phyloP scores from a whole-genome alignment of 2,888 invertebrate species.

The Spatulosminthurus flaviceps region DNA sequence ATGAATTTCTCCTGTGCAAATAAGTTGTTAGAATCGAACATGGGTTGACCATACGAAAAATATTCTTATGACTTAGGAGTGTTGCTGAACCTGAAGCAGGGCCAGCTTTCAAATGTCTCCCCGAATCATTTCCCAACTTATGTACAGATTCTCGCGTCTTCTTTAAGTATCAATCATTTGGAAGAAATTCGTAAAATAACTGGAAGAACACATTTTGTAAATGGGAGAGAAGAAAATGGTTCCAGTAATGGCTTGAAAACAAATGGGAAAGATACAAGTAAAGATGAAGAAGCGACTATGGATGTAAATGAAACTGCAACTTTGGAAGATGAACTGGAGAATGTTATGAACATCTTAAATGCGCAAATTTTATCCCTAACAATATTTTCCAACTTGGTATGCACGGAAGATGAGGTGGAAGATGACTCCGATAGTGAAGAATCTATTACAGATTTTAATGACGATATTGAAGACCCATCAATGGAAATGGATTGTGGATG shows the following conservation, averaged over 20 bases:
- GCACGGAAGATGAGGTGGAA: slow-evolving; percentile 69
- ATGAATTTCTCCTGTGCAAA: not conserved
- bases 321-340: not conserved
- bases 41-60: slow-evolving; percentile 24
- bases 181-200: slow-evolving; percentile 10
- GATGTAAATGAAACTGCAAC: slow-evolving; percentile 32
- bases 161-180: slow-evolving; percentile 70
- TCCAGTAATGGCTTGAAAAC: not conserved
- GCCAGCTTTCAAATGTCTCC: slow-evolving; percentile 53
- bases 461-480: slow-evolving; percentile 64
- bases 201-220: not conserved
- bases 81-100: slow-evolving; percentile 62
- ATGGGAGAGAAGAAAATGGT: slow-evolving; percentile 19
- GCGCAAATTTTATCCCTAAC: slow-evolving; percentile 77
- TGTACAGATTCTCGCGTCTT: slow-evolving; percentile 69
- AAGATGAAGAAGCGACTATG: not conserved
- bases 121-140: slow-evolving; percentile 66
- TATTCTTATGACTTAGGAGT: slow-evolving; percentile 64
- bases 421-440: slow-evolving; percentile 68
- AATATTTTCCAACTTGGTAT: slow-evolving; percentile 77
- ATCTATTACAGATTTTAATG: slow-evolving; percentile 68
- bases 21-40: too few species aligned
- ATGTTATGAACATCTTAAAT: slow-evolving; percentile 69
- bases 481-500: slow-evolving; percentile 59
- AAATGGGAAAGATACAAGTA: not conserved